Evolutionary conservation across 2,113 vertebrate species (phyloP).

Genomic region (Abramis brama): DNA sequence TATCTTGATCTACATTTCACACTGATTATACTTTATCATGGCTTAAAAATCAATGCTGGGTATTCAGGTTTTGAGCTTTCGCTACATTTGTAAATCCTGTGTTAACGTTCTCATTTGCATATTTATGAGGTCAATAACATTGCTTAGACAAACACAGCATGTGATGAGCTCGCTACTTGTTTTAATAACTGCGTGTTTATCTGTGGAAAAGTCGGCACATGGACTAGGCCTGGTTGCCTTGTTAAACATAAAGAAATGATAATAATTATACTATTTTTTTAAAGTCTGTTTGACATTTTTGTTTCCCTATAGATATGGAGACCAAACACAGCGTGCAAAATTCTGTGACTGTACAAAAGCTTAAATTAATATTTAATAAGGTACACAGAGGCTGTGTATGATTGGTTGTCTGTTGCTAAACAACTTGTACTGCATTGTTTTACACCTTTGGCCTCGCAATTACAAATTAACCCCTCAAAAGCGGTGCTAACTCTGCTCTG

Average conservation of each 20-base stretch:
- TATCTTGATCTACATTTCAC: conserved; percentile 3
- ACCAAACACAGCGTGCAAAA: background rate
- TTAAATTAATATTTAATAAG: conserved; percentile 14
- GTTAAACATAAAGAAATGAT: too few relatives aligned
- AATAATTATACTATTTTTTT: too few relatives aligned
- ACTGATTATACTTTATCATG: background rate
- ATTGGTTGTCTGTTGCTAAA: conserved; percentile 18
- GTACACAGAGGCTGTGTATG: conserved; percentile 3
- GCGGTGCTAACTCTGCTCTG: background rate
- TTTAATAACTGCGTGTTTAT: conserved; percentile 9
- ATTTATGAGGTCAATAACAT: conserved; percentile 18
- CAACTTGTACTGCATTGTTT: background rate
- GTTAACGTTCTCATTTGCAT: background rate
- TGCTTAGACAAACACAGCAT: conserved; percentile 14
- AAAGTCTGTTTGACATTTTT: background rate
- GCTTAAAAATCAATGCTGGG: background rate
- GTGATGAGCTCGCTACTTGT: background rate
- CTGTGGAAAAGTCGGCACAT: background rate
- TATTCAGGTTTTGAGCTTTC: background rate
- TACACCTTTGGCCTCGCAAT: background rate
- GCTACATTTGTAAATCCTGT: background rate
- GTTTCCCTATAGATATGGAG: background rate
- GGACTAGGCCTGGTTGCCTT: background rate
- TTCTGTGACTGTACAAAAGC: background rate
- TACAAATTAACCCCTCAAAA: background rate